These are phyloP conservation scores for Seriola rivoliana DNA, from an alignment of 2,113 vertebrate genomes.

Conservation along the genomic window DNA sequence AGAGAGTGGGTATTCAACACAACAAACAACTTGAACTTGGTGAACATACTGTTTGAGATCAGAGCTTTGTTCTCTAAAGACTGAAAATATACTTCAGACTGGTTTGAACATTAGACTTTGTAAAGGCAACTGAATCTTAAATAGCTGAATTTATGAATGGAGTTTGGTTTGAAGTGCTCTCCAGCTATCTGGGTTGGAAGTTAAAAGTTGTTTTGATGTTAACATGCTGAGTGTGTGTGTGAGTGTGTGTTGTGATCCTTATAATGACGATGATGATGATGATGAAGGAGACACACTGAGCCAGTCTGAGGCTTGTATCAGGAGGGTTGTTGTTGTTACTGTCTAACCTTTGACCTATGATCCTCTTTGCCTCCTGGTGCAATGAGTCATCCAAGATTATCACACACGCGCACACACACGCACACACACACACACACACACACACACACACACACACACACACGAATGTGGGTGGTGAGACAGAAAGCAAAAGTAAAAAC, in stretches of 20 bases:
- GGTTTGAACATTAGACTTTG: too few species aligned
- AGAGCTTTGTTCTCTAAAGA: too few species aligned
- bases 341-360: slow-evolving; percentile 45
- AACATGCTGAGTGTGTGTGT: neutral
- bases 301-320: neutral
- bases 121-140: neutral
- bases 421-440: slow-evolving; percentile 6
- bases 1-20: too few species aligned
- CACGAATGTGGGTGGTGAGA: neutral
- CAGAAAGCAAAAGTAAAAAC: slow-evolving; percentile 35
- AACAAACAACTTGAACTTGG: too few species aligned
- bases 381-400: slow-evolving; percentile 52
- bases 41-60: too few species aligned
- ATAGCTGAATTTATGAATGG: neutral
- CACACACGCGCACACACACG: slow-evolving; percentile 1
- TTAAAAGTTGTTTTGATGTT: neutral
- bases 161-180: slow-evolving; percentile 5
- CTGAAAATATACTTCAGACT: too few species aligned
- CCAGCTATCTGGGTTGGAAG: too few species aligned
- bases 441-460: neutral
- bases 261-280: neutral
- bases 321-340: slow-evolving; percentile 15
- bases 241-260: neutral
- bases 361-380: slow-evolving; percentile 32
- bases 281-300: too few species aligned